Evolutionary conservation across 2,797 vertebrate species (phyloP).

Genomic region (Propithecus deckenii): DNA sequence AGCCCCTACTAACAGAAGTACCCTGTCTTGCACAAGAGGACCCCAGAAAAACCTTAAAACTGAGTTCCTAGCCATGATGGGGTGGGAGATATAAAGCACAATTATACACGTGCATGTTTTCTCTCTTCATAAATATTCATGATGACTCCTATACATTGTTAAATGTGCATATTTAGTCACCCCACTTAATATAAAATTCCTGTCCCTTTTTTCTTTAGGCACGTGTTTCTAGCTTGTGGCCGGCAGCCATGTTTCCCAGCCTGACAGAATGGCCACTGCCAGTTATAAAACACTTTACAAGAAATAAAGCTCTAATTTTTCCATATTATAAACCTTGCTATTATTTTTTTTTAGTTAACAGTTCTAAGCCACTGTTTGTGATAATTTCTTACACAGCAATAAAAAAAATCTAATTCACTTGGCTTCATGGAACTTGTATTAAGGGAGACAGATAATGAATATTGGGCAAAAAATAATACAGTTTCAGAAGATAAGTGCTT

Average conservation of each 20-base stretch:
- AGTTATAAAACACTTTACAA: background rate
- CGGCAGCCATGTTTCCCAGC: background rate
- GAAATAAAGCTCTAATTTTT: background rate
- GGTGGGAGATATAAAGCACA: background rate
- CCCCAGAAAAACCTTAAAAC: background rate
- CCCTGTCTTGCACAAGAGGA: background rate
- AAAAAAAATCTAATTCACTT: background rate
- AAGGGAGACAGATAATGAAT: background rate
- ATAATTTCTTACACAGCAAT: background rate
- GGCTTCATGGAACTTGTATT: background rate
- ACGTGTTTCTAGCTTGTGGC: background rate
- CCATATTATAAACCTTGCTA: background rate
- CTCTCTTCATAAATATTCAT: background rate
- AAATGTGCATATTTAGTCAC: background rate
- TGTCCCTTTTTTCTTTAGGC: background rate
- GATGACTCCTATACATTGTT: background rate
- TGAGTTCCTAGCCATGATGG: background rate
- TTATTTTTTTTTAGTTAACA: background rate
- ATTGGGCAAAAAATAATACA: background rate
- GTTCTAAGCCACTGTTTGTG: background rate
- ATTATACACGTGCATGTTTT: background rate
- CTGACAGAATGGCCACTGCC: background rate
- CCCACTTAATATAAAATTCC: background rate
- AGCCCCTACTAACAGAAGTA: background rate
- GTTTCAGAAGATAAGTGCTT: background rate